Evolutionary conservation across 2,797 vertebrate species (phyloP), one percentile per base, ranked within the genome.

Genomic region (Erpetoichthys calabaricus): DNA sequence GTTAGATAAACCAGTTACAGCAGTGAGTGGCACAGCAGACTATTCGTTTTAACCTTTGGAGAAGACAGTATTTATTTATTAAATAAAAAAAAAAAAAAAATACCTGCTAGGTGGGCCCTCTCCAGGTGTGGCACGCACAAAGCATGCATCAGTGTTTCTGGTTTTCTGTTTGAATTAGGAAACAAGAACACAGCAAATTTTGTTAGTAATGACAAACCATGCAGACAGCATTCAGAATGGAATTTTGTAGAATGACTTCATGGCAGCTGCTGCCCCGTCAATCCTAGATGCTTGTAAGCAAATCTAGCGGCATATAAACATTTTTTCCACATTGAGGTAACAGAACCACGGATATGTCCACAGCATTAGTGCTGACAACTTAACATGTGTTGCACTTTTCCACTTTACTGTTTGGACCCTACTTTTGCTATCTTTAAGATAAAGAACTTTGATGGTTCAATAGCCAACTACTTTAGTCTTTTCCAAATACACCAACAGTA

Each of bases 141-240:
- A 91, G 90, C 90, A 92, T 91, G 91, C 93, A 97, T 97, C 96
- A 98, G 85, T 97, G 89, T 83, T 93, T 84, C 83, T 70, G 83
- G 88, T 89, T 90, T 80, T 97, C 93, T 92, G 93, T 88, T 90
- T 80, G 75, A 81, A 85, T 98, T 94, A 95, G 89, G 86, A 86
- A 86, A 91, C 72, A 56, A 50, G 60, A 86, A 83, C 80, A 87
- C 75, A 79, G 72, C 85, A 86, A 76, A 80, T 77, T 68, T 0
- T 60, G 75, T 86, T 87, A 75, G 65, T 65, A 65, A 64, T 62
- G 76, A 65, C 74, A 71, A 65, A 70, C 66, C 75, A 69, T 64
- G 69, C 72, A 53, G 50, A 79, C 75, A 75, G 81, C 78, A 57
- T 47, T 65, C 58, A 67, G 59, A 45, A 44, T 55, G 56, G 47